phyloP scores from a whole-genome alignment of 1,140 invertebrate genomes.

The Eciton burchellii region DNA sequence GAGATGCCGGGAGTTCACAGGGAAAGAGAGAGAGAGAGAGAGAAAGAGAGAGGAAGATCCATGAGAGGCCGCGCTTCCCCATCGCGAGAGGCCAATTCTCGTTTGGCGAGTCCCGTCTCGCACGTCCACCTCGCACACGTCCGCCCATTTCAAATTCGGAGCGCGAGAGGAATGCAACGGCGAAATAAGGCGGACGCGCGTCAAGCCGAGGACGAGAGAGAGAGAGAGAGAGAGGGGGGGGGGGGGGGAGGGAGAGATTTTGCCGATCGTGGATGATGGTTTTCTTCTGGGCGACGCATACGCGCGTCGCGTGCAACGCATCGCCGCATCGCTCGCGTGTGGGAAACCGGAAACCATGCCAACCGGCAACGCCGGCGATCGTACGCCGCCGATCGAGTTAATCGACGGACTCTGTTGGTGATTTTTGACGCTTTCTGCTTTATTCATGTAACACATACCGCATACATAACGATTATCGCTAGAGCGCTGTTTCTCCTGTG shows the following conservation, averaged over 20 bases:
- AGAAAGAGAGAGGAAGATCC: background rate
- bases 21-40: background rate
- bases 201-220: background rate
- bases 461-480: constrained; percentile 8
- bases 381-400: constrained; percentile 6
- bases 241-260: too few species aligned
- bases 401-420: constrained; percentile 5
- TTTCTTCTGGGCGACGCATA: background rate
- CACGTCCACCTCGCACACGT: background rate
- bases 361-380: background rate
- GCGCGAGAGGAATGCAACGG: background rate
- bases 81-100: background rate
- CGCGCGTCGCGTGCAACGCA: background rate
- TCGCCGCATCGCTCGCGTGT: background rate
- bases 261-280: background rate
- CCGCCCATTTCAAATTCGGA: constrained; percentile 17
- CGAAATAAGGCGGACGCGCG: background rate
- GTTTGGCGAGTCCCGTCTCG: background rate
- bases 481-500: constrained; percentile 31
- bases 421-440: constrained; percentile 46
- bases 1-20: background rate
- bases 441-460: constrained; percentile 34
- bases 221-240: too few species aligned
- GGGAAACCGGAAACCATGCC: background rate
- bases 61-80: background rate